A percentile compares a stretch with the other conserved stretches of the same genome.
Conservation (phyloP, 2,888 invertebrate species). For the Athalia rosae region DNA sequence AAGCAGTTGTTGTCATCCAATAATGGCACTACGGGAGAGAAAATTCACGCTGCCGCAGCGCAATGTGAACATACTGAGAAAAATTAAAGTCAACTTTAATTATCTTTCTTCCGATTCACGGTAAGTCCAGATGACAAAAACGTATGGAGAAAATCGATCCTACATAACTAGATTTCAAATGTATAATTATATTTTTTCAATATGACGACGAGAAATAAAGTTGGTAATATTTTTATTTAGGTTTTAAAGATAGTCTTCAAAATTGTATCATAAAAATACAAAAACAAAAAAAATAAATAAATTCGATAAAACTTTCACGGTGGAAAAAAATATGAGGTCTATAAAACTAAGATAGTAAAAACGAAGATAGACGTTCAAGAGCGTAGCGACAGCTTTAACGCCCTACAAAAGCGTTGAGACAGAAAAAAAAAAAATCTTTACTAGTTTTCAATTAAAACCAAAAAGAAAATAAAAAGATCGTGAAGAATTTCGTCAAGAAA, state of each 20-base stretch:
- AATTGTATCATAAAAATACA: too few species aligned
- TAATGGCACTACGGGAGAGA: background rate
- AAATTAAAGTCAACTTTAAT: too few species aligned
- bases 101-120: too few species aligned
- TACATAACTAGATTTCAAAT: too few species aligned
- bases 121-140: too few species aligned
- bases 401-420: background rate
- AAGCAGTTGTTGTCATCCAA: slow-evolving; percentile 13
- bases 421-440: background rate
- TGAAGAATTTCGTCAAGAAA: background rate
- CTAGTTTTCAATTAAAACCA: background rate
- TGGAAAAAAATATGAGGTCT: background rate
- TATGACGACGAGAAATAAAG: too few species aligned
- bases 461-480: background rate
- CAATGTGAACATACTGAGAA: background rate
- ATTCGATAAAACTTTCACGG: too few species aligned
- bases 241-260: too few species aligned
- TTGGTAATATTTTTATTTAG: background rate
- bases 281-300: too few species aligned
- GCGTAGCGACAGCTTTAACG: background rate
- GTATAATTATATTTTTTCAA: too few species aligned
- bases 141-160: too few species aligned
- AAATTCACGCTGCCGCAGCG: slow-evolving; percentile 16
- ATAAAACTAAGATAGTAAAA: background rate
- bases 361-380: background rate